These are phyloP conservation scores for Sander lucioperca DNA, from an alignment of 2,113 vertebrate genomes.

Conservation along the genomic window DNA sequence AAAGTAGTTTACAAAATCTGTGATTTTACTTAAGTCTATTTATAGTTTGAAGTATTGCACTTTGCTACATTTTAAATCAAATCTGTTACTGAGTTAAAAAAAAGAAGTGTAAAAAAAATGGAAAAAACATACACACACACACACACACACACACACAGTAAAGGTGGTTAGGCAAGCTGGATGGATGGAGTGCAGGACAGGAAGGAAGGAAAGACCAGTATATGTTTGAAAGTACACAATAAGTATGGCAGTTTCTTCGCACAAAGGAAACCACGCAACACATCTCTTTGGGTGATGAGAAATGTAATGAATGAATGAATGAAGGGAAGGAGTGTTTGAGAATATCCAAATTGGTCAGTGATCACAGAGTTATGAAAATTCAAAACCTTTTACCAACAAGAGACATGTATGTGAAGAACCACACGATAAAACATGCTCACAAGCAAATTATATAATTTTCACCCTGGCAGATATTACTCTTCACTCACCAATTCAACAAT, in stretches of 20 bases:
- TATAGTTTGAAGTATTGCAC: too few species aligned
- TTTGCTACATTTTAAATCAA: too few species aligned
- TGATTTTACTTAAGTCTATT: too few species aligned
- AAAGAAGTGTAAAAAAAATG: too few species aligned
- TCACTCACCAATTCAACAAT: too few species aligned
- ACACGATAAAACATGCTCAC: background rate
- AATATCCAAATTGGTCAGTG: background rate
- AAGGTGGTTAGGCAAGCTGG: background rate
- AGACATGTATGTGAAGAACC: background rate
- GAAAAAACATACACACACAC: too few species aligned
- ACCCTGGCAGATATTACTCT: too few species aligned
- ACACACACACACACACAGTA: background rate
- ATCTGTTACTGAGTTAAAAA: too few species aligned
- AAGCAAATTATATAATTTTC: too few species aligned
- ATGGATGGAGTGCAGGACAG: background rate
- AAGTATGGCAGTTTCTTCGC: background rate
- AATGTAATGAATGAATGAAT: background rate
- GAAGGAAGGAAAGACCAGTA: conserved; percentile 23
- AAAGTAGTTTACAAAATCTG: too few species aligned
- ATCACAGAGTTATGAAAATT: background rate
- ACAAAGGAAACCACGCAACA: conserved; percentile 30
- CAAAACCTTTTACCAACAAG: background rate
- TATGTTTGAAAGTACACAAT: background rate
- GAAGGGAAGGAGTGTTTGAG: background rate
- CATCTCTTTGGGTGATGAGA: background rate